A percentile compares a stretch with the other conserved stretches of the same genome.
Evolutionary conservation across 2,113 vertebrate genomes (phyloP).

Genomic region (Tupaia chinensis): DNA sequence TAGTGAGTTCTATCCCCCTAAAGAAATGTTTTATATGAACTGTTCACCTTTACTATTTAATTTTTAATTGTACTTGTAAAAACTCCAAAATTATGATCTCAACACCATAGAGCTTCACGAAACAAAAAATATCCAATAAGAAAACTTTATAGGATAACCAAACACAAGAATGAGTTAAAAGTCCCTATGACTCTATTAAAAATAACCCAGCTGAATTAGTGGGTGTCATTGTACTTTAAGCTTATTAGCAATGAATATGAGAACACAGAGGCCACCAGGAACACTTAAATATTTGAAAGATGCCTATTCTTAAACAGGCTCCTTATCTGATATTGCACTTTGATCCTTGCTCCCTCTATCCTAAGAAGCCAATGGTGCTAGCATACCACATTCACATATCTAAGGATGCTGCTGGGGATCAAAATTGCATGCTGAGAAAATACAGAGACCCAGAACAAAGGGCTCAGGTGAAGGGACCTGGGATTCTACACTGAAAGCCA

Average conservation of each 20-base stretch:
- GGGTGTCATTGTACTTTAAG: neutral
- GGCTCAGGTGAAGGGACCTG: neutral
- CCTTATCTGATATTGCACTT: neutral
- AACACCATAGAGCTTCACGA: neutral
- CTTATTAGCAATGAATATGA: neutral
- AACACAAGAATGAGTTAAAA: constrained; percentile 2
- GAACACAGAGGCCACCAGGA: neutral
- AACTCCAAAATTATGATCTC: neutral
- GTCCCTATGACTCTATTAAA: neutral
- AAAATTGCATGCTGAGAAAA: neutral
- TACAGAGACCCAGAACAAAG: neutral
- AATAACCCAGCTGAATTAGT: constrained; percentile 29
- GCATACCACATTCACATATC: neutral
- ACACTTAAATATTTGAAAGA: neutral
- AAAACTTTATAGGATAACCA: neutral
- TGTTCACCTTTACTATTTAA: neutral
- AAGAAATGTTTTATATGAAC: neutral
- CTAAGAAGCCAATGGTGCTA: neutral
- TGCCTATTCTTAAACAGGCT: neutral
- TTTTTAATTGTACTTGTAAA: constrained; percentile 40
- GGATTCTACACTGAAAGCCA: neutral
- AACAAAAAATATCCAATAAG: neutral
- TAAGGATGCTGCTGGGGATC: neutral
- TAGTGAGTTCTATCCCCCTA: neutral
- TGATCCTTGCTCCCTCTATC: neutral